Evolutionary conservation across 2,113 vertebrate genomes (phyloP).

Genomic region (Drymodes brunneopygia): DNA sequence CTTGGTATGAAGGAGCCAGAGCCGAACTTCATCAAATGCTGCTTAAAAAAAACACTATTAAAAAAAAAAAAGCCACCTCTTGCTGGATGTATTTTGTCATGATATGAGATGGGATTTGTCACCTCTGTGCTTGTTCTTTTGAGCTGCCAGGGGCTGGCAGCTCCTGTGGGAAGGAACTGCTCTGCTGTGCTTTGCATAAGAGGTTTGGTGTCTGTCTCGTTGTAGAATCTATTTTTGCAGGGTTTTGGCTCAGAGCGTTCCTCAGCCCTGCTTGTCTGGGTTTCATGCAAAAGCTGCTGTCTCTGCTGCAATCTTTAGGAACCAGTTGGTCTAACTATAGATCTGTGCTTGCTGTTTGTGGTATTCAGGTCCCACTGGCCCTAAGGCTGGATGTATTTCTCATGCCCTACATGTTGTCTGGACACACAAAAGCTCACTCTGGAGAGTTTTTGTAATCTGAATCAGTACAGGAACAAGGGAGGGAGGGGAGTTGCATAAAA

Average conservation of each 20-base stretch:
- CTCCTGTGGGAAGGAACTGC: slow-evolving; percentile 6
- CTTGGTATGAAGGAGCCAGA: background rate
- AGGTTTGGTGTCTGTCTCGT: background rate
- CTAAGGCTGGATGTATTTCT: background rate
- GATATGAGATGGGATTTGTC: background rate
- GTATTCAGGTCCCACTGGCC: background rate
- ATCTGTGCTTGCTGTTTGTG: background rate
- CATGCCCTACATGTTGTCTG: background rate
- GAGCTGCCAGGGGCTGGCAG: slow-evolving; percentile 23
- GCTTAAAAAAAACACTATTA: background rate
- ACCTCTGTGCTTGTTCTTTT: slow-evolving; percentile 7
- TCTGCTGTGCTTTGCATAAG: slow-evolving; percentile 7
- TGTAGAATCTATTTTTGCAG: slow-evolving; percentile 27
- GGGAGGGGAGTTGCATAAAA: background rate
- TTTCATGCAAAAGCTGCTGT: background rate
- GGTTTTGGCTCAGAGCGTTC: background rate
- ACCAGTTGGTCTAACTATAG: background rate
- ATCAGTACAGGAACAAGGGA: background rate
- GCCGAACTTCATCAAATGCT: background rate
- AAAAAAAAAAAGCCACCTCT: background rate
- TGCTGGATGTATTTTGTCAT: slow-evolving; percentile 20
- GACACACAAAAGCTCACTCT: background rate
- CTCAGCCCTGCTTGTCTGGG: background rate
- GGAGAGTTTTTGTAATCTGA: background rate
- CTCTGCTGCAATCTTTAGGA: background rate